These are phyloP conservation scores for Caenorhabditis angaria DNA, from an alignment of 2,888 invertebrate genomes.

Conservation along the genomic window DNA sequence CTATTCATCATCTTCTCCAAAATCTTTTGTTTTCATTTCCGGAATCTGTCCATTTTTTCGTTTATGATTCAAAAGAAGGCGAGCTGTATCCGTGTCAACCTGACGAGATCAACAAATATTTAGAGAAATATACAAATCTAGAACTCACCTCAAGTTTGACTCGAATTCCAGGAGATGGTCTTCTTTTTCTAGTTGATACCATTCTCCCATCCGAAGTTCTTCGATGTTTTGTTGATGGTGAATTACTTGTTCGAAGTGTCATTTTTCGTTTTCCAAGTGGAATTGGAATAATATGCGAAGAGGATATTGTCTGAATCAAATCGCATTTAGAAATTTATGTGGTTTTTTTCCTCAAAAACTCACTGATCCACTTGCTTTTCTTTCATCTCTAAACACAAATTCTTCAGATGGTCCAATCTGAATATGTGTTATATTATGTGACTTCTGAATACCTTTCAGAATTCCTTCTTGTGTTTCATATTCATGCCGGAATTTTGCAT, in stretches of 20 bases:
- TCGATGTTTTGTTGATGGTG: constrained; percentile 18
- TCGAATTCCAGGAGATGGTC: constrained; percentile 27
- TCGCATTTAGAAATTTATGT: not conserved
- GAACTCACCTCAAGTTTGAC: constrained; percentile 37
- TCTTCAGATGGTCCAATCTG: constrained; percentile 38
- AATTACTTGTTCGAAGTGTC: not conserved
- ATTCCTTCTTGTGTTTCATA: constrained; percentile 52
- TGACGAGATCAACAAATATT: constrained; percentile 2
- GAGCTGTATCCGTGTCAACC: constrained; percentile 41
- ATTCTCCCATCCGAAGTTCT: constrained; percentile 20
- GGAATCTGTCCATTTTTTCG: constrained; percentile 35
- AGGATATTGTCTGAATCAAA: constrained; percentile 15
- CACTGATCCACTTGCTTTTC: constrained; percentile 1
- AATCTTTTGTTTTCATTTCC: constrained; percentile 23
- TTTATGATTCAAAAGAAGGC: constrained; percentile 30
- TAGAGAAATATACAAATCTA: not conserved
- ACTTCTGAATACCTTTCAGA: constrained; percentile 51
- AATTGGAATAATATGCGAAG: constrained; percentile 17
- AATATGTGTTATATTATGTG: constrained; percentile 57
- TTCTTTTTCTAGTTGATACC: constrained; percentile 8
- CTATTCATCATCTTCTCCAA: constrained; percentile 25
- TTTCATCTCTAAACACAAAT: not conserved
- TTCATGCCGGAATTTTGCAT: constrained; percentile 33
- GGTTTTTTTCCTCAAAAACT: not conserved
- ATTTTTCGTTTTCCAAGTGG: constrained; percentile 36